phyloP scores from a whole-genome alignment of 2,797 vertebrate species.

The Myotis planiceps region DNA sequence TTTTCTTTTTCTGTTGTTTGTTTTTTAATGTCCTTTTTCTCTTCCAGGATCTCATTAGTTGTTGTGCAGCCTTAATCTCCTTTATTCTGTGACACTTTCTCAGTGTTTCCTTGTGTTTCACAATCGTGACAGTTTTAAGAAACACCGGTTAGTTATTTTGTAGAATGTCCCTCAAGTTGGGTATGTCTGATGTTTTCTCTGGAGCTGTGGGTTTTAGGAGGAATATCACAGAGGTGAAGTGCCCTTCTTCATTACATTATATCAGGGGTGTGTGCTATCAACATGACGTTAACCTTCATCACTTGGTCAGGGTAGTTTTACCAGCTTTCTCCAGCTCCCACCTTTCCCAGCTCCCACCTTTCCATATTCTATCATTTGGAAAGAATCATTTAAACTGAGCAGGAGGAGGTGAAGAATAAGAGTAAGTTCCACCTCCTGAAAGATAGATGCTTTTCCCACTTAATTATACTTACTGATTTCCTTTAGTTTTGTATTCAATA shows the following conservation, averaged over 20 bases:
- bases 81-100: neutral
- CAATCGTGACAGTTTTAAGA: neutral
- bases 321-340: neutral
- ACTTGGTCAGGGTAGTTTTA: neutral
- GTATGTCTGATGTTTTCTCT: neutral
- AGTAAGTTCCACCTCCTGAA: neutral
- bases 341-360: neutral
- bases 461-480: neutral
- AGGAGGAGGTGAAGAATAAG: too few species aligned
- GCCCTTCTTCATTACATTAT: neutral
- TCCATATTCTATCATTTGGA: neutral
- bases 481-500: neutral
- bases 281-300: neutral
- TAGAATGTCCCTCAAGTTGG: neutral
- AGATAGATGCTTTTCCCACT: neutral
- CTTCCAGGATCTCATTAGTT: neutral
- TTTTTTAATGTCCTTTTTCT: neutral
- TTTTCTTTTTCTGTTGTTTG: neutral
- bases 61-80: neutral
- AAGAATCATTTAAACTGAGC: neutral
- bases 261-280: neutral
- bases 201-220: neutral
- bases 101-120: neutral
- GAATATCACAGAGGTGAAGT: neutral
- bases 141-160: neutral